Conservation (phyloP, 2,113 vertebrate species). For the Oncorhynchus masou region DNA sequence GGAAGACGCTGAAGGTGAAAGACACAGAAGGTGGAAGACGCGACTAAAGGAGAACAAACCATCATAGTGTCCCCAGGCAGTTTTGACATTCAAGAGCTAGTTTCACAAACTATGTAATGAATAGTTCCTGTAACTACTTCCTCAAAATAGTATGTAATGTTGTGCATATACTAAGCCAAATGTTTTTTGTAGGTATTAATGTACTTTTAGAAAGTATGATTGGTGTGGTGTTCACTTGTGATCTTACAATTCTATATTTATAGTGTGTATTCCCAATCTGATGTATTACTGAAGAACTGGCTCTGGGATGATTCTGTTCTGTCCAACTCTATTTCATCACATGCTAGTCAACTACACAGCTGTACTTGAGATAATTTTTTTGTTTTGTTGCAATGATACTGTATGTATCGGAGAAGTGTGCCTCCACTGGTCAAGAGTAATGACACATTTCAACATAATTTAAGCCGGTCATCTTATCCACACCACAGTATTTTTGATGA, state of each 20-base stretch:
- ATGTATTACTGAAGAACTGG: not conserved
- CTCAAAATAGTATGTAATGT: not conserved
- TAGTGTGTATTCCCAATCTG: not conserved
- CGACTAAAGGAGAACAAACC: constrained; percentile 6
- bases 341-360: not conserved
- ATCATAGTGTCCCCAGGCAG: not conserved
- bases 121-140: not conserved
- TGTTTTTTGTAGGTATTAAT: constrained; percentile 16
- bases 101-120: not conserved
- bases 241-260: not conserved
- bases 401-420: constrained; percentile 41
- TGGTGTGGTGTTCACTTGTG: not conserved
- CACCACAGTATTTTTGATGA: constrained; percentile 39
- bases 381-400: constrained; percentile 10
- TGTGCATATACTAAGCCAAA: constrained; percentile 43
- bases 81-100: not conserved
- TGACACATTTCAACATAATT: not conserved
- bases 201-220: not conserved
- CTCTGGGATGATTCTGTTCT: constrained; percentile 3
- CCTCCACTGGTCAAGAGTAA: constrained; percentile 29
- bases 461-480: constrained; percentile 18
- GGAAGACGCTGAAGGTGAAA: not conserved
- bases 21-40: not conserved
- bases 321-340: not conserved
- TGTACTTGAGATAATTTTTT: not conserved